These are phyloP conservation scores for Eupithecia subumbrata DNA, from an alignment of 2,888 invertebrate genomes.

Conservation along the genomic window DNA sequence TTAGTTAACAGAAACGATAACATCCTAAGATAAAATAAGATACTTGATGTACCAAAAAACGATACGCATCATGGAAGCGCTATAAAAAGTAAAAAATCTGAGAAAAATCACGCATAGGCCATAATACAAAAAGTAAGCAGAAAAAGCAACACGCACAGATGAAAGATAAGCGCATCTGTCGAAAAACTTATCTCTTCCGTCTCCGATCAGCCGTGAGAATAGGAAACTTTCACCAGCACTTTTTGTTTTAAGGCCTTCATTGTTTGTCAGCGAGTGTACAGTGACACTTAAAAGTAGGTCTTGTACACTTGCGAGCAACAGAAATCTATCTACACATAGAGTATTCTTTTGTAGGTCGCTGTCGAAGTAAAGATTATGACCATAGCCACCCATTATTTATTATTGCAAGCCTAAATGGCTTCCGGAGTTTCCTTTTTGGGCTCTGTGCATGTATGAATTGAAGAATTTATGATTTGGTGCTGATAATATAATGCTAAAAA, in stretches of 20 bases:
- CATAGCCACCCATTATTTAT: not conserved
- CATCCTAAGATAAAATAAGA: not conserved
- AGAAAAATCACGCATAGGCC: constrained; percentile 26
- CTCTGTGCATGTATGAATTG: not conserved
- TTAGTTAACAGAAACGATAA: not conserved
- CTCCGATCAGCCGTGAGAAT: constrained; percentile 68
- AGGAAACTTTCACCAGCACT: constrained; percentile 67
- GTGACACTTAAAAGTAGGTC: constrained; percentile 25
- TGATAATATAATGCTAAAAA: too few species aligned
- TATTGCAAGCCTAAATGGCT: not conserved
- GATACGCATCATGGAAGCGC: constrained; percentile 20
- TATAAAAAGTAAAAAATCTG: constrained; percentile 21
- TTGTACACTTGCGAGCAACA: constrained; percentile 11
- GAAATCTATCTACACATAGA: not conserved
- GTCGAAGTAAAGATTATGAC: not conserved
- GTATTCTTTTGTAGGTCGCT: not conserved
- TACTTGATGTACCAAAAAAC: constrained; percentile 1
- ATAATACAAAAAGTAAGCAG: constrained; percentile 19
- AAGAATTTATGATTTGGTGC: too few species aligned
- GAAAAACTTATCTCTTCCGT: constrained; percentile 50
- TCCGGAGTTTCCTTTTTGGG: not conserved
- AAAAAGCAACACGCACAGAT: constrained; percentile 28
- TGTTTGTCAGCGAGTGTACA: constrained; percentile 30
- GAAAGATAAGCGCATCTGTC: constrained; percentile 28
- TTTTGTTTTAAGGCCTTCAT: constrained; percentile 33